Conservation (phyloP, 2,888 invertebrate species). For the Tetanocera ferruginea region DNA sequence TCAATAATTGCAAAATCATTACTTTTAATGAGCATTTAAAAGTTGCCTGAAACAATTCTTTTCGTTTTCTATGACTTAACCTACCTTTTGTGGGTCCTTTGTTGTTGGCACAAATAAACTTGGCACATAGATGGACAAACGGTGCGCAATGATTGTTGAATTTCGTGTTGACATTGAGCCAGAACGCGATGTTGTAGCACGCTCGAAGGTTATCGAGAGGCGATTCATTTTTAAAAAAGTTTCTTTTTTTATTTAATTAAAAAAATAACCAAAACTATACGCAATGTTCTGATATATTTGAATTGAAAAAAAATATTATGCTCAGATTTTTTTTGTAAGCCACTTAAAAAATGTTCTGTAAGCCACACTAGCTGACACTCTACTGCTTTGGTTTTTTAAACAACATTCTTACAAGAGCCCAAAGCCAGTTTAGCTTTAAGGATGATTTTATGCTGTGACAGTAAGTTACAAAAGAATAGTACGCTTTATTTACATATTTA, state of each 20-base stretch:
- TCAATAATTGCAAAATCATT: too few relatives aligned
- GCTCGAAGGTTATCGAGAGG: conserved; percentile 16
- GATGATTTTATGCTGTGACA: too few relatives aligned
- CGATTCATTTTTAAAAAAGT: neutral
- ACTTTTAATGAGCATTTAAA: neutral
- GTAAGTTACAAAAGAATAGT: too few relatives aligned
- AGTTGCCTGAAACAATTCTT: too few relatives aligned
- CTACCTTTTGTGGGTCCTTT: conserved; percentile 29
- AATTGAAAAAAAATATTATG: neutral
- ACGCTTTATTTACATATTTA: too few relatives aligned
- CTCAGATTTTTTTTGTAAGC: neutral
- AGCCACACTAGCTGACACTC: too few relatives aligned
- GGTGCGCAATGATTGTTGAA: conserved; percentile 18
- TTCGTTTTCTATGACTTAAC: neutral
- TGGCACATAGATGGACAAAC: conserved; percentile 27
- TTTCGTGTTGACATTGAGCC: conserved; percentile 7
- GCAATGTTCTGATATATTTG: neutral
- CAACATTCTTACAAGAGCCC: too few relatives aligned
- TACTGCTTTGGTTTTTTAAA: too few relatives aligned
- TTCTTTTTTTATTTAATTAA: neutral
- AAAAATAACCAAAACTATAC: neutral
- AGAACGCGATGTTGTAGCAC: neutral
- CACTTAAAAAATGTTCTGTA: neutral
- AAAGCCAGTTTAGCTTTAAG: too few relatives aligned
- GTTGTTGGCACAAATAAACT: conserved; percentile 17